Evolutionary conservation across 2,113 vertebrate genomes (phyloP).

Genomic region (Peromyscus polionotus): DNA sequence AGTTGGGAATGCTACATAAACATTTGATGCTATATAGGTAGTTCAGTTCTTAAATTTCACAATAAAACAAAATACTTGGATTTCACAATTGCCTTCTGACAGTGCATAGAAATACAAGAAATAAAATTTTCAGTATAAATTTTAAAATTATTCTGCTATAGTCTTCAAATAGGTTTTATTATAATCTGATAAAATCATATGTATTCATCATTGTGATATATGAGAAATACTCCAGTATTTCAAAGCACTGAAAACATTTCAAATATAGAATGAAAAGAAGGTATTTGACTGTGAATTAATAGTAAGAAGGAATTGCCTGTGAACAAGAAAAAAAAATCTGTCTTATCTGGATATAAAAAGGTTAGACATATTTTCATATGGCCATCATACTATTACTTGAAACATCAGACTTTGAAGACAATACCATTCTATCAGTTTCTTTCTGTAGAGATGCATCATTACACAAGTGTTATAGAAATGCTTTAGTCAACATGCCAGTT

Average conservation of each 20-base stretch:
- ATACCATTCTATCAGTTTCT: neutral
- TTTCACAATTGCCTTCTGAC: conserved; percentile 31
- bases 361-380: neutral
- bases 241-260: conserved; percentile 14
- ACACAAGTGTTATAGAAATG: neutral
- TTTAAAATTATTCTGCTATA: neutral
- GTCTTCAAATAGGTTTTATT: conserved; percentile 42
- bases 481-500: neutral
- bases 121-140: conserved; percentile 4
- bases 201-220: neutral
- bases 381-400: neutral
- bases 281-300: conserved; percentile 41
- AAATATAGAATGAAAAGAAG: neutral
- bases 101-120: neutral
- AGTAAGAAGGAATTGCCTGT: neutral
- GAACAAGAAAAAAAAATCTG: neutral
- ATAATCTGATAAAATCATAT: neutral
- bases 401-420: conserved; percentile 24
- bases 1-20: neutral
- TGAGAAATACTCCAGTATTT: conserved; percentile 5
- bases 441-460: neutral
- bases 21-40: neutral
- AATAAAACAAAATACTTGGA: neutral
- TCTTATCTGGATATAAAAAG: neutral
- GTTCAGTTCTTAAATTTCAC: conserved; percentile 15